Percentiles rank a stretch among this genome's conserved stretches.
phyloP scores from a whole-genome alignment of 2,113 vertebrate species.

The Gnathonemus echidnorhynchus region DNA sequence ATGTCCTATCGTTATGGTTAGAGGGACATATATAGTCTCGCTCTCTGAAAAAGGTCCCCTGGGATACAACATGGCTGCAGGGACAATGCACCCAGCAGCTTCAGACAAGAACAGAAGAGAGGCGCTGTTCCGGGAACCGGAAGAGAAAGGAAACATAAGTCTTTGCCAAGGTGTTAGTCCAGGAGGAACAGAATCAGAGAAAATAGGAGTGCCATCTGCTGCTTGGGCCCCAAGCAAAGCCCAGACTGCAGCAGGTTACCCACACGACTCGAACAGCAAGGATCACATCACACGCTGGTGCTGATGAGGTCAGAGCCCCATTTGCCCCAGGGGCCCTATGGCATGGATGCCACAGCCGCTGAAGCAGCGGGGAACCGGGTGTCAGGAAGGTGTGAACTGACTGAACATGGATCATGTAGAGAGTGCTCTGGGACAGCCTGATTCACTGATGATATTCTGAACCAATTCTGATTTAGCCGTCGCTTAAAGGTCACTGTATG shows the following conservation, averaged over 20 bases:
- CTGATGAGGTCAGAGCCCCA: constrained; percentile 17
- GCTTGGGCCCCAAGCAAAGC: constrained; percentile 12
- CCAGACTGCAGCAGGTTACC: not conserved
- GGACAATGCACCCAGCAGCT: constrained; percentile 46
- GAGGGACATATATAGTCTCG: constrained; percentile 17
- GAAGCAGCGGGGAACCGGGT: not conserved
- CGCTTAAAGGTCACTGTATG: not conserved
- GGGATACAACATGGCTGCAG: constrained; percentile 41
- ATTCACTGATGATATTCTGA: not conserved
- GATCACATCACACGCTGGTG: constrained; percentile 14
- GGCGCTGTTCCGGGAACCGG: constrained; percentile 43
- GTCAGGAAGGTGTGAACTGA: not conserved
- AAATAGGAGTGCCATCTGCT: not conserved
- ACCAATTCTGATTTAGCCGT: not conserved
- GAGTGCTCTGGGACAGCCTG: not conserved
- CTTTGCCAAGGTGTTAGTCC: not conserved
- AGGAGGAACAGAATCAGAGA: not conserved
- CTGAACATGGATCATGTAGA: not conserved
- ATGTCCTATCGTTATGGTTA: not conserved
- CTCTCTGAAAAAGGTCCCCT: constrained; percentile 19
- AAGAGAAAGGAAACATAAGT: not conserved
- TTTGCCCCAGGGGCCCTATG: not conserved
- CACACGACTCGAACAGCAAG: constrained; percentile 16
- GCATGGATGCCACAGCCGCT: not conserved
- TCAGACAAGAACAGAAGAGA: constrained; percentile 35